phyloP scores from a whole-genome alignment of 1,140 invertebrate species.

The Meloidogyne floridensis region DNA sequence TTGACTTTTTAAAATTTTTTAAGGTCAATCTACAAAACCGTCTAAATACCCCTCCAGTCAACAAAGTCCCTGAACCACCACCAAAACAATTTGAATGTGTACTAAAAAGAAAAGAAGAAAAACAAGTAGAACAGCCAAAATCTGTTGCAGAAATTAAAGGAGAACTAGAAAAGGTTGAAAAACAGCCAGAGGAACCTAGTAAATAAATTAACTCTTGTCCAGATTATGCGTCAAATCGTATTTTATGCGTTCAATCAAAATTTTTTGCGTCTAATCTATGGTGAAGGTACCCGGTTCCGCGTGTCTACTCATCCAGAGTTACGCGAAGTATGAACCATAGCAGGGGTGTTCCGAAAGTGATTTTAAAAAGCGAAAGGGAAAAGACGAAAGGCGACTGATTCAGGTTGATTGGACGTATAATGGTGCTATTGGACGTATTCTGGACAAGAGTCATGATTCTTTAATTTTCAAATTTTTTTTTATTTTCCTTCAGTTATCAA shows the following conservation, averaged over 20 bases:
- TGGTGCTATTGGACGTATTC: too few species aligned
- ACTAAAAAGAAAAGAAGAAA: slow-evolving; percentile 12
- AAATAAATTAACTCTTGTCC: neutral
- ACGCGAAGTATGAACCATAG: too few species aligned
- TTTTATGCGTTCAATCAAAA: too few species aligned
- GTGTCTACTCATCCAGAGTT: too few species aligned
- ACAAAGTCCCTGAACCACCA: slow-evolving; percentile 26
- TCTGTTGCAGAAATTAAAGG: slow-evolving; percentile 9
- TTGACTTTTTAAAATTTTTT: slow-evolving; percentile 9
- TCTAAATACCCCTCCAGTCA: slow-evolving; percentile 23
- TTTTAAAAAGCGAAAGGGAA: too few species aligned
- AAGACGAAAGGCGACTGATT: too few species aligned
- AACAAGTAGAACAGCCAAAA: neutral
- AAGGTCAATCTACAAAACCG: slow-evolving; percentile 1
- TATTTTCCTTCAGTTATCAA: neutral
- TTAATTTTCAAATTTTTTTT: neutral
- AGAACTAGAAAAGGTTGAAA: slow-evolving; percentile 14
- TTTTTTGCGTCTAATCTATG: too few species aligned
- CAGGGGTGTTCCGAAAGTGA: too few species aligned
- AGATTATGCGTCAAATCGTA: too few species aligned
- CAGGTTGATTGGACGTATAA: too few species aligned
- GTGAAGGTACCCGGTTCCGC: too few species aligned
- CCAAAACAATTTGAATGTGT: slow-evolving; percentile 36
- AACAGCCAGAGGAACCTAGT: neutral
- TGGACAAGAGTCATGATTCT: neutral